Evolutionary conservation across 2,888 invertebrate genomes (phyloP).

Genomic region (Escarpia spicata): DNA sequence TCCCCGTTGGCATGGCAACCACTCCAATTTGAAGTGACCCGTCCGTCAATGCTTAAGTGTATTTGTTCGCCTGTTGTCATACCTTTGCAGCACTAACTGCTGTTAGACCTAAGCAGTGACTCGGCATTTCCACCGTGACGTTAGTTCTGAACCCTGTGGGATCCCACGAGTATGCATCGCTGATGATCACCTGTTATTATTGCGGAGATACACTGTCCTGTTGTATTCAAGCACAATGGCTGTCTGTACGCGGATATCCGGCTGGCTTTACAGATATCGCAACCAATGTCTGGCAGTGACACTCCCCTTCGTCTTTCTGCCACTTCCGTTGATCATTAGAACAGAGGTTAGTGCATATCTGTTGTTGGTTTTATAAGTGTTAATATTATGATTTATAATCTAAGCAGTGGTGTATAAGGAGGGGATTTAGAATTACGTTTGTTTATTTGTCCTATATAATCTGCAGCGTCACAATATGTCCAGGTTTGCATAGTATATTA

Average conservation of each 20-base stretch:
- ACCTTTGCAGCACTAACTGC: not conserved
- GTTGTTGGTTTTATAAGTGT: not conserved
- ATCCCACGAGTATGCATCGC: not conserved
- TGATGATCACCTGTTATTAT: not conserved
- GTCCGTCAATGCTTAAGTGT: not conserved
- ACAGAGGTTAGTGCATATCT: not conserved
- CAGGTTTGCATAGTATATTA: too few species aligned
- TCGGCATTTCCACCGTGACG: not conserved
- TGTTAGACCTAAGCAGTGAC: not conserved
- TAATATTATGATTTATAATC: not conserved
- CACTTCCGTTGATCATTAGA: not conserved
- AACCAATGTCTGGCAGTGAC: not conserved
- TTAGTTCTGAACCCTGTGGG: not conserved
- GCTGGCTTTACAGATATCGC: not conserved
- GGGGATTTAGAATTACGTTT: too few species aligned
- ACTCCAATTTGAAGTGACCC: not conserved
- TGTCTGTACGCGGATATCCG: not conserved
- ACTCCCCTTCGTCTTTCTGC: not conserved
- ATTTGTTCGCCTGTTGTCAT: not conserved
- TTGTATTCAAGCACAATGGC: not conserved
- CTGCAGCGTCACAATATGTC: too few species aligned
- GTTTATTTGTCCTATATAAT: too few species aligned
- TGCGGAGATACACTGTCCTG: not conserved
- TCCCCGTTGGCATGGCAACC: not conserved
- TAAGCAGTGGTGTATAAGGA: too few species aligned